phyloP scores from a whole-genome alignment of 2,888 invertebrate species.

The Phoronis australis region DNA sequence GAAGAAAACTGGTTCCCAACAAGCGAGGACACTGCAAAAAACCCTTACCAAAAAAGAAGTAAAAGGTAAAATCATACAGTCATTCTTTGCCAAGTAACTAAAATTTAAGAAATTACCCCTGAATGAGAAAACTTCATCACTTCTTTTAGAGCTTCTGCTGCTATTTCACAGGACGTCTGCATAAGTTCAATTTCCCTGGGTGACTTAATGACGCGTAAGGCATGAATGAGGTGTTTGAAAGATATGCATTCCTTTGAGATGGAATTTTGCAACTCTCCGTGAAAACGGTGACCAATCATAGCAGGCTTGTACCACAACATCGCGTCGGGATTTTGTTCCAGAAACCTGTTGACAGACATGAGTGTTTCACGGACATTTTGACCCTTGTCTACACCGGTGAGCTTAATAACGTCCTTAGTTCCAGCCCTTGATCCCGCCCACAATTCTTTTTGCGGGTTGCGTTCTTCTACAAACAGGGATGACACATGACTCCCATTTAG shows the following conservation, averaged over 20 bases:
- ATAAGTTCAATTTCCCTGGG: constrained; percentile 76
- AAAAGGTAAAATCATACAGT: too few relatives aligned
- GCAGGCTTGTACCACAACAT: too few relatives aligned
- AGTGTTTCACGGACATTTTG: constrained; percentile 65
- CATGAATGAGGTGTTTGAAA: constrained; percentile 58
- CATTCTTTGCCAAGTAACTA: too few relatives aligned
- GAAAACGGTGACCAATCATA: too few relatives aligned
- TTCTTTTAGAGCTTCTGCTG: constrained; percentile 70
- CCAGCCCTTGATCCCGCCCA: constrained; percentile 89
- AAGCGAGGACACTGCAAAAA: background rate
- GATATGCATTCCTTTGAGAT: too few relatives aligned
- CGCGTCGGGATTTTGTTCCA: constrained; percentile 27
- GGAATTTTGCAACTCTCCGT: too few relatives aligned
- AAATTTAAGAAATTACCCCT: constrained; percentile 22
- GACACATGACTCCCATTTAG: constrained; percentile 18
- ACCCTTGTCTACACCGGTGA: constrained; percentile 78
- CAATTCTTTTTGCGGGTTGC: constrained; percentile 71
- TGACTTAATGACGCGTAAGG: constrained; percentile 74
- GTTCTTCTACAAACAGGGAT: constrained; percentile 52
- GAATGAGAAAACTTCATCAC: constrained; percentile 61
- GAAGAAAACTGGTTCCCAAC: too few relatives aligned
- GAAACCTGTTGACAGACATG: constrained; percentile 58
- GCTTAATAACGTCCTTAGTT: constrained; percentile 62
- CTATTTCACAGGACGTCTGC: constrained; percentile 71
- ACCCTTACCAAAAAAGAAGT: background rate